Evolutionary conservation across 2,113 vertebrate genomes (phyloP).

Genomic region (Accipiter virgatus): DNA sequence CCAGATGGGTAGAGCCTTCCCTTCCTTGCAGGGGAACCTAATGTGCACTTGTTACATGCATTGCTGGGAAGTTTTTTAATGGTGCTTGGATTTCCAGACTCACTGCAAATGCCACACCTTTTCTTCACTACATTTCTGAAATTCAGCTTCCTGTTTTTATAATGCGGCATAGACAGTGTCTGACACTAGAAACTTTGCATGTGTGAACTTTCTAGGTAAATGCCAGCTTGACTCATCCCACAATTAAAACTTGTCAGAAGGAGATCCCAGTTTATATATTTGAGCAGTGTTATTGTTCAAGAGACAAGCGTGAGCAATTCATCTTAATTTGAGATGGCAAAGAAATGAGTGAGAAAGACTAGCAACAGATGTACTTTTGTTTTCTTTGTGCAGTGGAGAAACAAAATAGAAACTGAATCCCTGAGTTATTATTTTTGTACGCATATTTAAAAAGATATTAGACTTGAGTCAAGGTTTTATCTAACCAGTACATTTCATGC

Average conservation of each 20-base stretch:
- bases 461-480: not conserved
- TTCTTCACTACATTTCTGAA: not conserved
- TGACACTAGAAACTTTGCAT: not conserved
- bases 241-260: conserved; percentile 35
- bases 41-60: not conserved
- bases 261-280: not conserved
- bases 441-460: not conserved
- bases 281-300: not conserved
- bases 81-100: not conserved
- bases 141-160: not conserved
- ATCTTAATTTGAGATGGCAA: conserved; percentile 18
- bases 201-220: conserved; percentile 20
- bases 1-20: not conserved
- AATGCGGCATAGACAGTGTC: not conserved
- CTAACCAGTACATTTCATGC: not conserved
- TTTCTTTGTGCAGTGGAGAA: conserved; percentile 24
- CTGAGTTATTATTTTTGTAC: not conserved
- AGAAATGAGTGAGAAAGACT: conserved; percentile 17
- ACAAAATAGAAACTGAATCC: conserved; percentile 13
- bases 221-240: not conserved
- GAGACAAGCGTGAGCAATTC: not conserved
- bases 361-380: conserved; percentile 31
- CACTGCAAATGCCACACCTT: not conserved
- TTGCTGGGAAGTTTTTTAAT: not conserved
- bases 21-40: not conserved